Conservation (phyloP, 2,113 vertebrate genomes). For the Chelonoidis abingdonii region DNA sequence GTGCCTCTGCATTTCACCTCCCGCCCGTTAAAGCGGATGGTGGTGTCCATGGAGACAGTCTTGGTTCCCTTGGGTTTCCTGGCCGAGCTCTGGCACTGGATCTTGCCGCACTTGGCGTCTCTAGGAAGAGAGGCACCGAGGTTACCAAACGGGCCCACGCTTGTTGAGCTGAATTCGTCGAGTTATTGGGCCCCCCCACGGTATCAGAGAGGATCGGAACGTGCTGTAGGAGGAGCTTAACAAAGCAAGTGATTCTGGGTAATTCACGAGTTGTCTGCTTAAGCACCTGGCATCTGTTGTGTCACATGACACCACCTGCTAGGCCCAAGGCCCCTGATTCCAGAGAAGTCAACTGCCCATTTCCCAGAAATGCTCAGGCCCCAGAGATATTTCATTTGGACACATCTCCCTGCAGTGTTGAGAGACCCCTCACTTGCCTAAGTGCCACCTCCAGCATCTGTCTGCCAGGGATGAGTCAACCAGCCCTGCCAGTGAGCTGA, state of each 20-base stretch:
- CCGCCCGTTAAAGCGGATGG: constrained; percentile 80
- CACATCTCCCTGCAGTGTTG: not conserved
- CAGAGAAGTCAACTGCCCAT: not conserved
- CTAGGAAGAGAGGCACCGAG: constrained; percentile 63
- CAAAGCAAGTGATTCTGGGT: not conserved
- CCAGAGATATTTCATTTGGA: not conserved
- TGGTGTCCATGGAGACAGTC: constrained; percentile 88
- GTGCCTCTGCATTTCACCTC: constrained; percentile 90
- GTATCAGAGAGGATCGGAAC: not conserved
- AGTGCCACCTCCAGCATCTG: not conserved
- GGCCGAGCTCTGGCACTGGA: constrained; percentile 93
- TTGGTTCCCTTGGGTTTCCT: constrained; percentile 87
- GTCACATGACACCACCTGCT: not conserved
- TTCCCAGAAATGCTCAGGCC: not conserved
- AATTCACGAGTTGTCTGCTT: not conserved
- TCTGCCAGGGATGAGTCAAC: not conserved
- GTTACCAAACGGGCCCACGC: not conserved
- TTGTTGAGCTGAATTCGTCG: not conserved
- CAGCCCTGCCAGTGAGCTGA: not conserved
- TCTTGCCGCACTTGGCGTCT: constrained; percentile 94
- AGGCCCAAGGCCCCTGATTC: not conserved
- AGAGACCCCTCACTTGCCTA: no score
- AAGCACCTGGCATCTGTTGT: not conserved
- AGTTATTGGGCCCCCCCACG: not conserved
- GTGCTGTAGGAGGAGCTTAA: not conserved